phyloP scores from a whole-genome alignment of 2,888 invertebrate species.

The Caenorhabditis parvicauda region DNA sequence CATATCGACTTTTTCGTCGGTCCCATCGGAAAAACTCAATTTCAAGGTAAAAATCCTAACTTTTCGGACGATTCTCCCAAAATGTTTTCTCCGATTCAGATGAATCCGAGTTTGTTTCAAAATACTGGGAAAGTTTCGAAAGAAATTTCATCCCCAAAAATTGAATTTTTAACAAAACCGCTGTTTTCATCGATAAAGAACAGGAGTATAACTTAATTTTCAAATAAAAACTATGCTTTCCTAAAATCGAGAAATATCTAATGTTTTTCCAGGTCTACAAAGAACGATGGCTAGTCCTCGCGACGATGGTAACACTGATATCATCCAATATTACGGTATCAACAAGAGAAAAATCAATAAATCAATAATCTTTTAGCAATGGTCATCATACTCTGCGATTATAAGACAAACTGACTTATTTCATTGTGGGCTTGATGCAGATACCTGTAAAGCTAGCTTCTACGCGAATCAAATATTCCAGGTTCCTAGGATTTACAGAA shows the following conservation, averaged over 20 bases:
- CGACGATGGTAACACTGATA: constrained; percentile 7
- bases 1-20: no score
- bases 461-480: constrained; percentile 52
- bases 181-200: no score
- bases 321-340: constrained; percentile 17
- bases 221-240: not conserved
- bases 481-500: constrained; percentile 6
- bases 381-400: constrained; percentile 52
- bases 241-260: not conserved
- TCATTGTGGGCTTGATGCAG: constrained; percentile 34
- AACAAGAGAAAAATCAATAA: constrained; percentile 1
- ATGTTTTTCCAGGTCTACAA: constrained; percentile 14
- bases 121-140: no score
- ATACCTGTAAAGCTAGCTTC: constrained; percentile 38
- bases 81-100: no score
- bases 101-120: no score
- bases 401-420: constrained; percentile 39
- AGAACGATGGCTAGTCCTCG: constrained; percentile 20
- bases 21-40: no score
- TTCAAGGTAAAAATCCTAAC: no score
- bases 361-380: constrained; percentile 40
- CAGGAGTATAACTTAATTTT: no score
- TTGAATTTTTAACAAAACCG: no score
- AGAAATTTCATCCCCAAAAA: no score
- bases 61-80: no score